phyloP scores from a whole-genome alignment of 2,113 vertebrate species.

The Clarias macrocephalus region DNA sequence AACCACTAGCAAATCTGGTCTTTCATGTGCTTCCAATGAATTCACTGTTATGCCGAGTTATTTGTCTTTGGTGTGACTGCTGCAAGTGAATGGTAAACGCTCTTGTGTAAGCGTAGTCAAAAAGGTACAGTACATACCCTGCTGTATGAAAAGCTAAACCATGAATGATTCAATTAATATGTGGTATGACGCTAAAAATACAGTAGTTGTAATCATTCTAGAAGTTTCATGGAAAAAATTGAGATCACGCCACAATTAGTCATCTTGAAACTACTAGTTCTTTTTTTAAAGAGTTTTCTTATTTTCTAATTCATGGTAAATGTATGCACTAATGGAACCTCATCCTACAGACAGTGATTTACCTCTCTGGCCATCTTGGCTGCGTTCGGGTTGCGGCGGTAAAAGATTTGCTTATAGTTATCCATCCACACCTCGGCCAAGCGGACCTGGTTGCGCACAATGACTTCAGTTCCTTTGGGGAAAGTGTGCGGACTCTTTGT shows the following conservation, averaged over 20 bases:
- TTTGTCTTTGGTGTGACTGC: background rate
- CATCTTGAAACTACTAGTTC: too few relatives aligned
- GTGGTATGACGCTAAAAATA: background rate
- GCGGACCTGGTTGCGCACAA: conserved; percentile 92
- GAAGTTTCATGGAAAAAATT: background rate
- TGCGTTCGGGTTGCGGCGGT: conserved; percentile 86
- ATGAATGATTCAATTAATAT: background rate
- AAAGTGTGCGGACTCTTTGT: conserved; percentile 96
- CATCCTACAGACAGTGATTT: background rate
- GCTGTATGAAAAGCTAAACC: background rate
- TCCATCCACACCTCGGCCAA: conserved; percentile 99
- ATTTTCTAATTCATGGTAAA: background rate
- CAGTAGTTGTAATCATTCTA: background rate
- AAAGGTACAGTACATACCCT: background rate
- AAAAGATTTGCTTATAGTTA: conserved; percentile 87
- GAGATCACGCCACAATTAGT: background rate
- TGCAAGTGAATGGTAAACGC: background rate
- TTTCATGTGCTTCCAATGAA: background rate
- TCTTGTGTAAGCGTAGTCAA: background rate
- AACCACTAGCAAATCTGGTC: background rate
- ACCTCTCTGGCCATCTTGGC: conserved; percentile 86
- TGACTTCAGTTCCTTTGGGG: conserved; percentile 90
- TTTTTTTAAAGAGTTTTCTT: background rate
- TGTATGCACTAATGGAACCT: background rate
- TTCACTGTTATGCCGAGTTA: background rate